Percentiles rank a stretch among this genome's conserved stretches.
phyloP scores from a whole-genome alignment of 2,797 vertebrate species.

The Sebastes umbrosus region DNA sequence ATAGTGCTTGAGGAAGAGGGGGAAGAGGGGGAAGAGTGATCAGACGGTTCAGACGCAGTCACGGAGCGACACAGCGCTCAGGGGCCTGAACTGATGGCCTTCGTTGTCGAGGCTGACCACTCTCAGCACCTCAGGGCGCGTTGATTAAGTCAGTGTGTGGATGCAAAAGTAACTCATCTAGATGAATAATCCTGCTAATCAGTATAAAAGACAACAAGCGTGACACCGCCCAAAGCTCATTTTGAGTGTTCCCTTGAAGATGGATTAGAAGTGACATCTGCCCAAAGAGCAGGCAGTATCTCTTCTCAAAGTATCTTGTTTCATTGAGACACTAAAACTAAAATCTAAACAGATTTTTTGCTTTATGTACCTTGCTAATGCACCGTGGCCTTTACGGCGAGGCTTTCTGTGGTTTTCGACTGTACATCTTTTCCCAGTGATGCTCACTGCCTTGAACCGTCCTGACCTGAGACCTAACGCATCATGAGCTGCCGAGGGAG shows the following conservation, averaged over 20 bases:
- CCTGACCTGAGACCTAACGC: constrained; percentile 63
- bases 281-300: constrained; percentile 21
- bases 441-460: constrained; percentile 54
- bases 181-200: constrained; percentile 67
- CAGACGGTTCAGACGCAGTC: constrained; percentile 11
- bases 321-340: constrained; percentile 10
- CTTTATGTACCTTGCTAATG: background rate
- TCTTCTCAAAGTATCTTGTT: background rate
- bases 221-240: constrained; percentile 44
- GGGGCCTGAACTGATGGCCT: constrained; percentile 15
- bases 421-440: constrained; percentile 42
- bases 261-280: constrained; percentile 46
- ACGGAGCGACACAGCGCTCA: constrained; percentile 21
- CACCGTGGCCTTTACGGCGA: constrained; percentile 1
- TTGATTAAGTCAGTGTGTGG: constrained; percentile 43
- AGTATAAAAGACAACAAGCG: constrained; percentile 44
- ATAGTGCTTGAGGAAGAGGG: background rate
- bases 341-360: background rate
- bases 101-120: constrained; percentile 39
- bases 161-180: constrained; percentile 51
- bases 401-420: constrained; percentile 17
- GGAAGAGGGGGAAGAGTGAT: constrained; percentile 5
- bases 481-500: constrained; percentile 60
- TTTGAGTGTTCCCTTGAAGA: constrained; percentile 25
- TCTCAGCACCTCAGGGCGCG: constrained; percentile 30